Evolutionary conservation across 2,797 vertebrate species (phyloP), one percentile per base, ranked within the genome.

Genomic region (Alauda arvensis): DNA sequence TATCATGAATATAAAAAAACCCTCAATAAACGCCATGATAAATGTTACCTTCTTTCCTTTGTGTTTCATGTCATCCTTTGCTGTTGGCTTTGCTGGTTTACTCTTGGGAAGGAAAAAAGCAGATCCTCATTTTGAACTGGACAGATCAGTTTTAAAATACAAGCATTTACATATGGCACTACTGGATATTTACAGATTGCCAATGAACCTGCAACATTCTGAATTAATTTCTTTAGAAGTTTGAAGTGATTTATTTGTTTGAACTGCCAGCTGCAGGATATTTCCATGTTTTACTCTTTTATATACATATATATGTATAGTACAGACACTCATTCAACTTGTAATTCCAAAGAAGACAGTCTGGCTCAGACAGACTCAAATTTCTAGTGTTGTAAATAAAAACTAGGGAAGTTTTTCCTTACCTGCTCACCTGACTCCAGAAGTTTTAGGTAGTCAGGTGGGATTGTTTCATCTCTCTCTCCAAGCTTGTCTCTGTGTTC

Each of bases 401-500:
- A 83, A 23, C 12, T 3, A 39, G 24, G 3, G 18, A 53, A 69
- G 24, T 7, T 83, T 51, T 37, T 43, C 62, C 49, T 95, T 95
- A 97, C 97, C 96, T 97, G 45, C 14, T 95, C 92, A n/a, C 94
- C 77, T 0, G 94, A 89, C 42, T 97, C 97, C 92, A 98, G 76
- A 51, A 97, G 89, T 39, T 97, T 96, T 87, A 76, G 96, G 83
- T 98, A 98, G 13, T 96, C 97, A 5, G 98, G 98, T 17, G 98
- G 99, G 56, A 99, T 96, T 4, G 98, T 98, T 91, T 97, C 97
- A 0, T 99, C 98, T 94, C 95, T 96, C 49, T 97, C 98, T 83
- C 99, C 99, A 89, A 98, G 97, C 48, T 96, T 97, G 10, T 96
- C 92, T 75, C 60, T 97, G 31, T 96, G 95, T 63, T 97, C 95